Conservation (phyloP, 2,888 invertebrate species). For the Palloptera scutellata region DNA sequence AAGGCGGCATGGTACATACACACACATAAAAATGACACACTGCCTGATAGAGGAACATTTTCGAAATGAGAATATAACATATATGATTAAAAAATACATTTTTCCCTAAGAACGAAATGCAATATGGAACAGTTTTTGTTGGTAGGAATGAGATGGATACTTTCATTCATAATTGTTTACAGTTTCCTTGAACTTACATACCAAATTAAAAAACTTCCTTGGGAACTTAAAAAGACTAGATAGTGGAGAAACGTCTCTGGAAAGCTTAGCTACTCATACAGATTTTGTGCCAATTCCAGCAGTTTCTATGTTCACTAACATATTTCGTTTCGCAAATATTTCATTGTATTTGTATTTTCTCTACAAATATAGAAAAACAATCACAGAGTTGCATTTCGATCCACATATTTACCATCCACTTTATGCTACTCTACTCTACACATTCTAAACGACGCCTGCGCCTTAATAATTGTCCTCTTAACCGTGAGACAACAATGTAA, state of each 20-base stretch:
- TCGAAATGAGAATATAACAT: no score
- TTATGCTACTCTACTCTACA: not conserved
- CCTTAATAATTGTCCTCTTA: slow-evolving; percentile 14
- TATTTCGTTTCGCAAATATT: no score
- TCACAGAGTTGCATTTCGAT: not conserved
- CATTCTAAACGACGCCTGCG: not conserved
- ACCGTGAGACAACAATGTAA: slow-evolving; percentile 18
- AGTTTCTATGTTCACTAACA: no score
- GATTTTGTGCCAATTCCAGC: no score
- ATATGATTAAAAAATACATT: no score
- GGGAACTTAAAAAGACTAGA: no score
- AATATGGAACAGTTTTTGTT: not conserved
- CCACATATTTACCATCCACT: slow-evolving; percentile 8
- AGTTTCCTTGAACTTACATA: slow-evolving; percentile 33
- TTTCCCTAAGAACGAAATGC: no score
- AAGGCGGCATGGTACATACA: slow-evolving; percentile 5
- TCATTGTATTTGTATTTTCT: no score
- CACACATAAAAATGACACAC: slow-evolving; percentile 5
- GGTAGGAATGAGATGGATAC: not conserved
- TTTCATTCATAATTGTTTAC: slow-evolving; percentile 32
- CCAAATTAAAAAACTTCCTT: no score
- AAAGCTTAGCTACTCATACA: no score
- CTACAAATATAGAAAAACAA: no score
- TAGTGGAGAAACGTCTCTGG: no score
- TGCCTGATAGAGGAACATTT: not conserved